A percentile compares a stretch with the other conserved stretches of the same genome.
phyloP scores from a whole-genome alignment of 37 sponge, comb jelly and placozoan genomes.

The Diacarnus erythraeanus region DNA sequence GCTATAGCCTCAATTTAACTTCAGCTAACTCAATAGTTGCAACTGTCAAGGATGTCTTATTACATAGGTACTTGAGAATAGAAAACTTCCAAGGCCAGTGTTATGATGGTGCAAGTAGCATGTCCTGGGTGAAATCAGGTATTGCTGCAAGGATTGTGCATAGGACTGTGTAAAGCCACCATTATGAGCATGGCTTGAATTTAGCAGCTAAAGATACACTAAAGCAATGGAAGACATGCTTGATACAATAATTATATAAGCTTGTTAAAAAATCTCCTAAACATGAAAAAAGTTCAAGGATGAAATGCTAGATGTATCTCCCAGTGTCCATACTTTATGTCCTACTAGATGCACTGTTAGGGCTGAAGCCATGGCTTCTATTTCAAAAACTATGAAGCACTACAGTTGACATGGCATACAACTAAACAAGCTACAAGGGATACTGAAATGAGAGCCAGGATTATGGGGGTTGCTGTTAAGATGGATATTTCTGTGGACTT shows the following conservation, averaged over 20 bases:
- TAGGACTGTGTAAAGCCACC: no score
- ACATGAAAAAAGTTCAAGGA: constrained; percentile 47
- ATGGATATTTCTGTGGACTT: constrained; percentile 52
- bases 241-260: constrained; percentile 56
- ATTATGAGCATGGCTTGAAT: no score
- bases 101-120: constrained; percentile 63
- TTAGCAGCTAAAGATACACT: no score
- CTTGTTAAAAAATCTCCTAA: constrained; percentile 54
- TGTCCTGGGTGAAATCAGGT: constrained; percentile 52
- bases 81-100: constrained; percentile 57
- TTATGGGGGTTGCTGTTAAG: constrained; percentile 47
- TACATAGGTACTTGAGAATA: constrained; percentile 34
- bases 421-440: constrained; percentile 29
- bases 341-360: constrained; percentile 58
- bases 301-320: constrained; percentile 21
- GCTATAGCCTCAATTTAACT: constrained; percentile 32
- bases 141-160: constrained; percentile 44
- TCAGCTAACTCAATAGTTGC: constrained; percentile 26
- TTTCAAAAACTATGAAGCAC: constrained; percentile 55
- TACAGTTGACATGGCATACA: constrained; percentile 26
- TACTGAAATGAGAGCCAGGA: constrained; percentile 54
- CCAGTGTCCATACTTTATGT: constrained; percentile 46
- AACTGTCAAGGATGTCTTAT: constrained; percentile 40
- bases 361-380: constrained; percentile 36
- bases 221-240: no score